These are phyloP conservation scores for Drosophila baimaii DNA, from an alignment of 1,140 invertebrate species.

Conservation along the genomic window DNA sequence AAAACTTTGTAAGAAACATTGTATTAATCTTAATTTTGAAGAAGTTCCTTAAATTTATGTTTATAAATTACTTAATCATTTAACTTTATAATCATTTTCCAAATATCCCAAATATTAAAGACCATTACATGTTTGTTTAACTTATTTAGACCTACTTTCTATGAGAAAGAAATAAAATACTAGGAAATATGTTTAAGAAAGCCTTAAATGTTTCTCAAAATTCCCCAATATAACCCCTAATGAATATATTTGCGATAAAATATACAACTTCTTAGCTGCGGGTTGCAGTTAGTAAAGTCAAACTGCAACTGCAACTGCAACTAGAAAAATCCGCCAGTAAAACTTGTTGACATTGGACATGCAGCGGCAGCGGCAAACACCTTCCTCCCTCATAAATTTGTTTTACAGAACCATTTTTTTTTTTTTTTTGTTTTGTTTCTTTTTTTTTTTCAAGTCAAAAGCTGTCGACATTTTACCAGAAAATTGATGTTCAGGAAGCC, in stretches of 20 bases:
- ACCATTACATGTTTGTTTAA: neutral
- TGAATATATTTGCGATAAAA: neutral
- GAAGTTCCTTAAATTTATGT: too few relatives aligned
- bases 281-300: neutral
- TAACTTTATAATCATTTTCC: too few relatives aligned
- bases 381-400: constrained; percentile 24
- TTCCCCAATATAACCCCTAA: neutral
- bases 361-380: constrained; percentile 18
- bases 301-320: constrained; percentile 10
- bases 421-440: neutral
- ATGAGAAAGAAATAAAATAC: neutral
- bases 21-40: too few relatives aligned
- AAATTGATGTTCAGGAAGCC: constrained; percentile 59
- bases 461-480: constrained; percentile 49
- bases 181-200: too few relatives aligned
- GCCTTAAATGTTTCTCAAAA: neutral
- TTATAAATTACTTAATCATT: too few relatives aligned
- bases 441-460: constrained; percentile 27
- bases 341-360: constrained; percentile 56
- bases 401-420: constrained; percentile 21
- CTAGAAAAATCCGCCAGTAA: constrained; percentile 24
- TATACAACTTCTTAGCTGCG: neutral
- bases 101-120: neutral
- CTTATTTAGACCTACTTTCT: neutral
- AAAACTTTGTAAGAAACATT: neutral